Evolutionary conservation across 2,113 vertebrate species (phyloP).

Genomic region (Sturnus vulgaris): DNA sequence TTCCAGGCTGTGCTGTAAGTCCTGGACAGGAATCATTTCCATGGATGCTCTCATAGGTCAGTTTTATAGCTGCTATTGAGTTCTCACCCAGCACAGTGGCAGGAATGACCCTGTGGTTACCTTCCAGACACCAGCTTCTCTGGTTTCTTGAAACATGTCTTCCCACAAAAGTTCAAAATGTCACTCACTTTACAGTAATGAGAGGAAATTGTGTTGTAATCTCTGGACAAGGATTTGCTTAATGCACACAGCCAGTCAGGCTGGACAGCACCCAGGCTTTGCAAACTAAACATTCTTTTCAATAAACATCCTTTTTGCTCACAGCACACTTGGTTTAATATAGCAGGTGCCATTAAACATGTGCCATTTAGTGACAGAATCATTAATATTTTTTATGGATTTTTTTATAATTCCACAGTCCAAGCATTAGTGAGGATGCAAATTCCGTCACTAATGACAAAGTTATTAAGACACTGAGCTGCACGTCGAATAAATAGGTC

Average conservation of each 20-base stretch:
- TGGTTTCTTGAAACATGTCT: not conserved
- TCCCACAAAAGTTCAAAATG: constrained; percentile 20
- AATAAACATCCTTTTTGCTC: not conserved
- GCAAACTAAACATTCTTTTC: not conserved
- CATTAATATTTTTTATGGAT: not conserved
- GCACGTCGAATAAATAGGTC: not conserved
- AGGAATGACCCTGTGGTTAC: not conserved
- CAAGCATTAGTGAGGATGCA: not conserved
- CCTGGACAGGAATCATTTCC: not conserved
- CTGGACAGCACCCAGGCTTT: not conserved
- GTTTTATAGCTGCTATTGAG: not conserved
- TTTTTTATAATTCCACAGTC: constrained; percentile 4
- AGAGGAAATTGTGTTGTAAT: constrained; percentile 24
- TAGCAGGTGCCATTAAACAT: not conserved
- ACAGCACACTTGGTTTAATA: not conserved
- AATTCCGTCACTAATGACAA: not conserved
- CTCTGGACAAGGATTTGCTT: not conserved
- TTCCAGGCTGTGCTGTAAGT: not conserved
- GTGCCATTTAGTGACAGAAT: not conserved
- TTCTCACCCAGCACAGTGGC: not conserved
- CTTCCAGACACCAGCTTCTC: constrained; percentile 10
- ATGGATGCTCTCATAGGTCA: not conserved
- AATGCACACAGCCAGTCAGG: not conserved
- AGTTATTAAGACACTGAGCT: not conserved
- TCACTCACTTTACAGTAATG: constrained; percentile 1